Evolutionary conservation across 2,797 vertebrate species (phyloP), one percentile per base, ranked within the genome.

Genomic region (Gastrophryne carolinensis): DNA sequence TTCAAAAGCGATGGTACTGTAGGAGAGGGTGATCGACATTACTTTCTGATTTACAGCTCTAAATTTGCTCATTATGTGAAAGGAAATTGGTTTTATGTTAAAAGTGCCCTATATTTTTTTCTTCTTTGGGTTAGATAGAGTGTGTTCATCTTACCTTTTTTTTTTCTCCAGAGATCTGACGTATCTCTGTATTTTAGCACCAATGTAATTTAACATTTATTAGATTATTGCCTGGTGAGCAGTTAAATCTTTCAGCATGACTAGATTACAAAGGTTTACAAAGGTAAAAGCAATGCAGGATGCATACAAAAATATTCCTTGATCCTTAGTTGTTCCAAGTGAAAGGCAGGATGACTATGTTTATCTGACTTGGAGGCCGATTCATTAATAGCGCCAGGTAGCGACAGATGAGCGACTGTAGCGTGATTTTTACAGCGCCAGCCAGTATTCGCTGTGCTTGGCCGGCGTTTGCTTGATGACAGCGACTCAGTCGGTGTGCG

Each of bases 171-270:
- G 50, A 68, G 65, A 54, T 54, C 10, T 21, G 30, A 26, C 32
- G 54, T 6, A 34, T 29, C 24, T 68, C 32, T 41, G 65, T 49
- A 54, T 32, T 49, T 49, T 24, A 50, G 63, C 44, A 32, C 44
- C 34, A 12, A 54, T 68, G 50, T 53, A 34, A 68, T 68, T 56
- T 68, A 68, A 68, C 65, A 68, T 26, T 41, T 68, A 29, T 39
- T 41, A 27, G 65, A 41, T 39, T 53, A 68, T 27, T 39, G 50
- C 50, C 50, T 29, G 50, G 50, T 34, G 34, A 3, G 30, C 65
- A 54, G 23, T 54, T 67, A 67, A 52, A 27, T 32, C 39, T 67
- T 67, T 34, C 10, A 0, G 49, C 30, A 54, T 53, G 53, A 44
- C 37, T 57, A 67, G 53, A 44, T 32, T 57, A 68, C 34, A 54